Conservation (phyloP, 2,797 vertebrate genomes). For the Vespertilio murinus region DNA sequence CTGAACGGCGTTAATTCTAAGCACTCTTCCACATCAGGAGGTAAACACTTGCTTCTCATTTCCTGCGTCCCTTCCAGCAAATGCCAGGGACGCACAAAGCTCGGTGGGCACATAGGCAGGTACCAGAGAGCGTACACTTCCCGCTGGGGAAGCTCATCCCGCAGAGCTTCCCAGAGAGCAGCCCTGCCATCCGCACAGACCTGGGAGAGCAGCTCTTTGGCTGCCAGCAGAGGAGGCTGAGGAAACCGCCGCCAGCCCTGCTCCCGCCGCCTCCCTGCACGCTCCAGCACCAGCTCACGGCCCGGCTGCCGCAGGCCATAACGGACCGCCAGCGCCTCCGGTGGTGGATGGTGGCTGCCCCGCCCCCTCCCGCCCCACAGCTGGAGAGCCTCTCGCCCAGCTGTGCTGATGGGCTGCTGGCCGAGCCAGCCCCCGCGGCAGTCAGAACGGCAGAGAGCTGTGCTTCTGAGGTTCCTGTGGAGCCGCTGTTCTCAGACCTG, state of each 20-base stretch:
- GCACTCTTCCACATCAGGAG: background rate
- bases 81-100: background rate
- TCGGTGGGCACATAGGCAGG: background rate
- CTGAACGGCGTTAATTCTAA: background rate
- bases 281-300: background rate
- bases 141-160: background rate
- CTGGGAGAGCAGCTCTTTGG: background rate
- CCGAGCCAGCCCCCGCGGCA: background rate
- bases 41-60: background rate
- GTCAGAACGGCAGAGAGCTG: too few species aligned
- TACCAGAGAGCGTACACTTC: background rate
- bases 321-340: too few species aligned
- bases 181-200: too few species aligned
- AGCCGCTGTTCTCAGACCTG: background rate
- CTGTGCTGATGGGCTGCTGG: background rate
- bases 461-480: background rate
- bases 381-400: background rate
- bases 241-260: background rate
- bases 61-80: background rate
- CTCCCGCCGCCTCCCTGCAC: background rate
- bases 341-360: too few species aligned
- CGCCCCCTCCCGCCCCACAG: rapidly evolving
- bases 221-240: background rate
- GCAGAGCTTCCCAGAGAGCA: background rate
- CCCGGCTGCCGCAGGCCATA: rapidly evolving